These are phyloP conservation scores for Noctilio leporinus DNA, from an alignment of 2,113 vertebrate genomes.

Conservation along the genomic window DNA sequence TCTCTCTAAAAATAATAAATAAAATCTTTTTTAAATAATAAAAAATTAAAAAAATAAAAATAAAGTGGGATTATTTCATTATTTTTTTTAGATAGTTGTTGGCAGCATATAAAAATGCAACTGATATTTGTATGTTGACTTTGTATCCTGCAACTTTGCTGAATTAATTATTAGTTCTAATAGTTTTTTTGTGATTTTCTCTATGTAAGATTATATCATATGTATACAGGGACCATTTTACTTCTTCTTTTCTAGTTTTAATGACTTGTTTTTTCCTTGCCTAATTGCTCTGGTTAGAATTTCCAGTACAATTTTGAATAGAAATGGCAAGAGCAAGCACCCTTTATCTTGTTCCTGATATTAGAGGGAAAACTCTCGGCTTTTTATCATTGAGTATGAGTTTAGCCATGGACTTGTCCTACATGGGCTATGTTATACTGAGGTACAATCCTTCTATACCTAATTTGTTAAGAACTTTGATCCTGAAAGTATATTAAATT, in stretches of 20 bases:
- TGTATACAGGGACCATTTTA: neutral
- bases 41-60: too few relatives aligned
- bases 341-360: neutral
- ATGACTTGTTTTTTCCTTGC: neutral
- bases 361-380: neutral
- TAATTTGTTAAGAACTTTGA: neutral
- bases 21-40: too few relatives aligned
- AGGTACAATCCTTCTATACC: neutral
- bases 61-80: neutral
- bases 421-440: neutral
- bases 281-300: neutral
- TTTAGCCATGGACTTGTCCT: neutral
- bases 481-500: neutral
- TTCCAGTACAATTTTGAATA: neutral
- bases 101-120: neutral
- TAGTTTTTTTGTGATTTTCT: neutral
- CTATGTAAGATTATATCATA: neutral
- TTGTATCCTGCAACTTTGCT: neutral
- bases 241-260: neutral
- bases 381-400: too few relatives aligned
- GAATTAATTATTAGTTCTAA: too few relatives aligned
- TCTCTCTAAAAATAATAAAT: too few relatives aligned
- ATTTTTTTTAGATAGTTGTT: neutral
- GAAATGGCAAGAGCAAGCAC: neutral
- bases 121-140: neutral